A percentile compares a stretch with the other conserved stretches of the same genome.
These are phyloP conservation scores for Gymnoscopelus microlampas DNA, from an alignment of 2,797 vertebrate species.

Conservation along the genomic window DNA sequence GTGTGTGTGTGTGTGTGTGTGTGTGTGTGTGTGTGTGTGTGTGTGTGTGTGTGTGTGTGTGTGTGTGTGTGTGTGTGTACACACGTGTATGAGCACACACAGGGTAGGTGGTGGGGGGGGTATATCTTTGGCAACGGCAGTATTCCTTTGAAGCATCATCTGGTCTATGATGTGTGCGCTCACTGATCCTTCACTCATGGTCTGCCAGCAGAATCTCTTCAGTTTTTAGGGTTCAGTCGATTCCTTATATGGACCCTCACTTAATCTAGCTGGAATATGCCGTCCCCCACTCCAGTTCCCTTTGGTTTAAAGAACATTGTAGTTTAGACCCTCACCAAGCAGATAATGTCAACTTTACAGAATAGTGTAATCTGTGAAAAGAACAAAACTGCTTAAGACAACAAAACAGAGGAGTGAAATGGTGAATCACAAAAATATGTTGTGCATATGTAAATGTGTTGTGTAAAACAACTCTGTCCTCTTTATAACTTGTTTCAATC, in stretches of 20 bases:
- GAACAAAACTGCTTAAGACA: background rate
- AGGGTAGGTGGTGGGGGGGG: background rate
- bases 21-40: slow-evolving; percentile 11
- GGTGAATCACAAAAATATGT: too few relatives aligned
- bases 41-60: slow-evolving; percentile 5
- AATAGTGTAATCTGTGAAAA: background rate
- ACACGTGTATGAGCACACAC: background rate
- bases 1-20: slow-evolving; percentile 13
- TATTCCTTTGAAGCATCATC: slow-evolving; percentile 11
- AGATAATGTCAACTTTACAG: background rate
- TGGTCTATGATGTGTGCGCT: background rate
- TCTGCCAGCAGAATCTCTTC: background rate
- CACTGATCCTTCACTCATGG: background rate
- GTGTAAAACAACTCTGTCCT: too few relatives aligned
- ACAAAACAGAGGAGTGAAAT: too few relatives aligned
- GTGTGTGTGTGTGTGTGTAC: slow-evolving; percentile 13
- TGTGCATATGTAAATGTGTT: too few relatives aligned
- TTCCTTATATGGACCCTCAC: slow-evolving; percentile 9
- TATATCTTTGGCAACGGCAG: background rate
- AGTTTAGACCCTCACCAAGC: background rate
- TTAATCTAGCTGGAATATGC: background rate
- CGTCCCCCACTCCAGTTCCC: background rate
- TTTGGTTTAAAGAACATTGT: background rate
- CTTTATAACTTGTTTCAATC: background rate
- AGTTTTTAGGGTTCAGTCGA: slow-evolving; percentile 5